These are phyloP conservation scores for Digitonthophagus gazella DNA, from an alignment of 2,888 invertebrate species.

Conservation along the genomic window DNA sequence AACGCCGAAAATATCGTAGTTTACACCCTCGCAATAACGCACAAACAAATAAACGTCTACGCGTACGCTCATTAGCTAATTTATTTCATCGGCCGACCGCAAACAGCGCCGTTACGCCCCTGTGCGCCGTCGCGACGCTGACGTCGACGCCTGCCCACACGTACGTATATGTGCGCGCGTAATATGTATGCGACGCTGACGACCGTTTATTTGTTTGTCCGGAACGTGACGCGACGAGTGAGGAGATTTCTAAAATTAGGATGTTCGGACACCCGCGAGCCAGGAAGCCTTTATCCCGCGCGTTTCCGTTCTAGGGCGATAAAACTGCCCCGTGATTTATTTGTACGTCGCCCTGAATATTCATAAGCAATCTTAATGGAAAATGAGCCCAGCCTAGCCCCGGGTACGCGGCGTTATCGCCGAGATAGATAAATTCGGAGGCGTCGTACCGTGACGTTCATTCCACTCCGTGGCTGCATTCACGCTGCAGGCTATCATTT, in stretches of 20 bases:
- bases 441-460: background rate
- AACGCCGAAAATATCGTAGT: background rate
- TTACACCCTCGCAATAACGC: background rate
- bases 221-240: background rate
- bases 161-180: background rate
- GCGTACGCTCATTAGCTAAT: background rate
- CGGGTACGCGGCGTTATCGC: background rate
- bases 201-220: background rate
- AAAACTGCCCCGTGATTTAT: background rate
- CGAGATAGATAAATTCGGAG: background rate
- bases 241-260: background rate
- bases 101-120: background rate
- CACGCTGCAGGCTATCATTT: background rate
- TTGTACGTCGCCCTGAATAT: background rate
- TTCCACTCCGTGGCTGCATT: background rate
- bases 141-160: background rate
- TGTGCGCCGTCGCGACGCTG: background rate
- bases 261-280: background rate
- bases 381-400: background rate
- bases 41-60: background rate
- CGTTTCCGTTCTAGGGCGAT: background rate
- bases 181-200: background rate
- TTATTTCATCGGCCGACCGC: background rate
- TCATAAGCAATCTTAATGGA: background rate
- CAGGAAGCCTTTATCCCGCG: background rate